Evolutionary conservation across 2,888 invertebrate genomes (phyloP), one percentile per base, ranked within the genome.

Genomic region (Formica aserva): DNA sequence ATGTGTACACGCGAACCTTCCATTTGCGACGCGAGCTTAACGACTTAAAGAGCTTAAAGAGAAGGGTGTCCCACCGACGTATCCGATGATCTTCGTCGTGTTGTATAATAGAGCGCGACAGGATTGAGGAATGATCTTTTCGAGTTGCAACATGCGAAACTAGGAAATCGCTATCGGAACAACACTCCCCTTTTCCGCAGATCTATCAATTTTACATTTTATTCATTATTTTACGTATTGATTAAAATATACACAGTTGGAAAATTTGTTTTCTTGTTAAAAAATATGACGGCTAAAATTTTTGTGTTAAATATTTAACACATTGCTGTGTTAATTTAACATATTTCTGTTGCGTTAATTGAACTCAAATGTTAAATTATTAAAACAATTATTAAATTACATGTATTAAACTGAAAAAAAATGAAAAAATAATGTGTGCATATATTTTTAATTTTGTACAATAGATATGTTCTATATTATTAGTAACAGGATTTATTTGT

Each of bases 31-130:
- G 35, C 32, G 72, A 62, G 72, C 72, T 72, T 80, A 72, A 80
- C 78, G 78, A 80, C 78, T 80, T 80, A 72, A 80, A 80, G 72
- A 60, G 72, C 78, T 80, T 80, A 80, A 80, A 80, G 78, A 80
- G 78, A 80, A 80, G n/a, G 8, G 45, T 38, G 45, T 80, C 45
- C 26, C 45, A 32, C 45, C 18, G 60, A 71, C 60, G 18, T 80
- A 72, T 78, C 78, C 72, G 35, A 69, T 69, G 69, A 78, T 80
- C 72, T 72, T 71, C 45, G 45, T 32, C 45, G n/a, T 18, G 78
- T 48, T 60, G 45, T 13, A 60, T 71, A 78, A 71, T 48, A 13
- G 22, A 26, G 45, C 60, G 35, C 45, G 72, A 78, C 45, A 80
- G 45, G 45, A 71, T 78, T 72, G 35, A 71, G 32, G 26, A 60